Evolutionary conservation across 2,113 vertebrate species (phyloP).

Genomic region (Motacilla tschutschensis): DNA sequence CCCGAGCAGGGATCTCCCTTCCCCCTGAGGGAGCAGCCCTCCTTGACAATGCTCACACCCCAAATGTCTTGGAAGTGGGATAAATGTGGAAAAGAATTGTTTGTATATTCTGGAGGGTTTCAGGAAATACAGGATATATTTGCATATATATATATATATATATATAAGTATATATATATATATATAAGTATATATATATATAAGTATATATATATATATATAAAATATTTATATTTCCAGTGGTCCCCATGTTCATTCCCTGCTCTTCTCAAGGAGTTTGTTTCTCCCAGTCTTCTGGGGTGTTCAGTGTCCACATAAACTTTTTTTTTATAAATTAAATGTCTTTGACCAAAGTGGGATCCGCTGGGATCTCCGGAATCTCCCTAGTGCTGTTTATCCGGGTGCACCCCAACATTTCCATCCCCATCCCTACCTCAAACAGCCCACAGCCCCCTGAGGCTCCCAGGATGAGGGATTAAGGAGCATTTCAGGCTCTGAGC

Average conservation of each 20-base stretch:
- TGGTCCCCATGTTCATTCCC: background rate
- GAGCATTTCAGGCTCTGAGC: background rate
- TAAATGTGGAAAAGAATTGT: background rate
- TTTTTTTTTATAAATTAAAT: background rate
- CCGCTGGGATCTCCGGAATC: background rate
- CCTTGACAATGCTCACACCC: rapidly evolving
- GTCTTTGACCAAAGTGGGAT: background rate
- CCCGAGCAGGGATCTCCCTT: rapidly evolving
- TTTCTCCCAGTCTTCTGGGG: rapidly evolving
- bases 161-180: too few species aligned
- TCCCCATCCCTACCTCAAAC: background rate
- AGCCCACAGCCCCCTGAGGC: background rate
- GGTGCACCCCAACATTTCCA: background rate
- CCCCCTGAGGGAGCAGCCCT: rapidly evolving
- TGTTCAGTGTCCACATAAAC: background rate
- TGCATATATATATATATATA: too few species aligned
- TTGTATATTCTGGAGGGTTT: background rate
- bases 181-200: too few species aligned
- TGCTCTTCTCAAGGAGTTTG: background rate
- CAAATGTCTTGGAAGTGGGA: rapidly evolving
- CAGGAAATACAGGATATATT: background rate
- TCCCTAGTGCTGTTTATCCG: rapidly evolving
- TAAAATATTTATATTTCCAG: background rate
- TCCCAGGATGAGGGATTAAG: background rate
- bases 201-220: too few species aligned